phyloP scores from a whole-genome alignment of 2,113 vertebrate species.

The Tricholaema leucomelas region DNA sequence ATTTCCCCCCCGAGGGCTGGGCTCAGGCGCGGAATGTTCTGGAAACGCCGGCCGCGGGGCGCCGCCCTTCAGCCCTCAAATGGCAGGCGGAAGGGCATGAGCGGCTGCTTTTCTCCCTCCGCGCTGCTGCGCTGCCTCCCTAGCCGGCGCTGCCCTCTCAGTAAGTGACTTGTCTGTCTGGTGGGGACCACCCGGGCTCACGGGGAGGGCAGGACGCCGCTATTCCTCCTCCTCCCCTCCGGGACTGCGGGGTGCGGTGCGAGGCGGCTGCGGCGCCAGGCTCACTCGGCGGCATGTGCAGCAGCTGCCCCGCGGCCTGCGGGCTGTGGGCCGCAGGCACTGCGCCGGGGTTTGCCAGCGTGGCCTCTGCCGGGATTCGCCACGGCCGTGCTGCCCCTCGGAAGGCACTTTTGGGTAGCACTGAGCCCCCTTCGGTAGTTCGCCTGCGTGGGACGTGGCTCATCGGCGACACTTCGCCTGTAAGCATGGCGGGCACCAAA shows the following conservation, averaged over 20 bases:
- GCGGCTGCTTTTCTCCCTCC: accelerated
- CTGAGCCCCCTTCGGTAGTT: not conserved
- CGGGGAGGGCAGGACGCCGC: too few relatives aligned
- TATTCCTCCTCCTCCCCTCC: too few relatives aligned
- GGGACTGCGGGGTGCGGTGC: too few relatives aligned
- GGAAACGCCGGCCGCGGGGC: accelerated
- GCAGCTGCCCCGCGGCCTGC: accelerated
- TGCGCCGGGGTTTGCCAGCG: accelerated
- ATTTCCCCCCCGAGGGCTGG: too few relatives aligned
- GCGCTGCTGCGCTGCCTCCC: accelerated
- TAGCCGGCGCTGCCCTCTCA: accelerated
- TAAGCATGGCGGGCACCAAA: accelerated
- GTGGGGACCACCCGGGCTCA: accelerated
- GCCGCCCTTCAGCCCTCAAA: not conserved
- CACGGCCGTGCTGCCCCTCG: not conserved
- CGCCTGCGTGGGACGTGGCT: accelerated
- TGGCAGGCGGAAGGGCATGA: accelerated
- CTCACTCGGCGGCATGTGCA: too few relatives aligned
- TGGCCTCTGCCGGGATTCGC: accelerated
- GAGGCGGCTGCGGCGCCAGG: not conserved
- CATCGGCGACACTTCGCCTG: accelerated
- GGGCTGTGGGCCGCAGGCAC: not conserved
- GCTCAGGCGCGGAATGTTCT: not conserved
- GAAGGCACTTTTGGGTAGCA: not conserved
- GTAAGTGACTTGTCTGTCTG: accelerated